Evolutionary conservation across 2,113 vertebrate genomes (phyloP).

Genomic region (Microcebus ravelobensis): DNA sequence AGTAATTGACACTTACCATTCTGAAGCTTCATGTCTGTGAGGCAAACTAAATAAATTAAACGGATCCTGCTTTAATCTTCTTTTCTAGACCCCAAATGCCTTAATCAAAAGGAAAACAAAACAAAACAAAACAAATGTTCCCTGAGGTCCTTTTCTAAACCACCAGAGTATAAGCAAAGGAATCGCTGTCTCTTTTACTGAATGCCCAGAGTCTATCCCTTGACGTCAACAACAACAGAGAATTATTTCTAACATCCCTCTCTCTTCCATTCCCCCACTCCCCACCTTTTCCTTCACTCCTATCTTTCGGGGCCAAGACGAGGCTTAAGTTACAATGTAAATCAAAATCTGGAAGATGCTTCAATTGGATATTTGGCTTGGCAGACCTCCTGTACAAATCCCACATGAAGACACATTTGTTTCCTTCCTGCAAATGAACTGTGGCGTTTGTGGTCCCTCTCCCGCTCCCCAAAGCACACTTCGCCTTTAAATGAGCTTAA

Average conservation of each 20-base stretch:
- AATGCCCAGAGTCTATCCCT: slow-evolving; percentile 15
- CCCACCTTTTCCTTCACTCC: neutral
- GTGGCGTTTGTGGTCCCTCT: neutral
- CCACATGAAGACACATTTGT: neutral
- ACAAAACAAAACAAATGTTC: slow-evolving; percentile 26
- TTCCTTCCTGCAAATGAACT: slow-evolving; percentile 39
- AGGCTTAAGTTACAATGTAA: neutral
- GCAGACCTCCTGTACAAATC: slow-evolving; percentile 2
- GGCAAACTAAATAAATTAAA: slow-evolving; percentile 81
- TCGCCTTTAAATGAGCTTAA: slow-evolving; percentile 55
- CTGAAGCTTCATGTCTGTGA: slow-evolving; percentile 78
- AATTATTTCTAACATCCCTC: neutral
- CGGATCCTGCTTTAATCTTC: slow-evolving; percentile 62
- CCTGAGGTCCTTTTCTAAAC: slow-evolving; percentile 63
- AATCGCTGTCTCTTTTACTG: neutral
- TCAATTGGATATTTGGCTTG: slow-evolving; percentile 27
- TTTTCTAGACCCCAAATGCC: slow-evolving; percentile 73
- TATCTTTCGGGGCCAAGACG: neutral
- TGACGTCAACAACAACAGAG: neutral
- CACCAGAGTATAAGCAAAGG: slow-evolving; percentile 40
- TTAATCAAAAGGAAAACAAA: slow-evolving; percentile 69
- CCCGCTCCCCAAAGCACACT: slow-evolving; percentile 37
- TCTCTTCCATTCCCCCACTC: neutral
- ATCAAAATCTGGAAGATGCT: slow-evolving; percentile 22
- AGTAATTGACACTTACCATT: slow-evolving; percentile 70